phyloP scores from a whole-genome alignment of 2,888 invertebrate genomes.

The Teleogryllus oceanicus region DNA sequence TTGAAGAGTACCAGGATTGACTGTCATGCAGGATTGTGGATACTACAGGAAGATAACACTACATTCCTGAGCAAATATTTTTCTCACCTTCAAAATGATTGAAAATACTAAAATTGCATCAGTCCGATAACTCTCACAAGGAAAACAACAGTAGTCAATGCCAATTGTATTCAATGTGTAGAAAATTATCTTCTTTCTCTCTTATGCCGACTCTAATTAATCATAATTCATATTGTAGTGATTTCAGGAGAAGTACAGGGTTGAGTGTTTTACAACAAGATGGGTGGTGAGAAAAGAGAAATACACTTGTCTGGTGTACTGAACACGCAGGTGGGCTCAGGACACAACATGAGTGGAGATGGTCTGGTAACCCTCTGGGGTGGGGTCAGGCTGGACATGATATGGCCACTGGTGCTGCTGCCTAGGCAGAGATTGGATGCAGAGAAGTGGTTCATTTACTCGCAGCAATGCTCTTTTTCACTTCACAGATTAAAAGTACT shows the following conservation, averaged over 20 bases:
- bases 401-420: background rate
- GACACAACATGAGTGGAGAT: background rate
- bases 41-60: background rate
- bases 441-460: background rate
- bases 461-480: too few species aligned
- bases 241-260: background rate
- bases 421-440: background rate
- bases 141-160: background rate
- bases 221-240: background rate
- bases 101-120: background rate
- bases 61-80: constrained; percentile 8
- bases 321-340: background rate
- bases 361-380: background rate
- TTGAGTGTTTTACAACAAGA: background rate
- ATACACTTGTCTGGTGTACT: too few species aligned
- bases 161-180: background rate
- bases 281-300: background rate
- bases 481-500: too few species aligned
- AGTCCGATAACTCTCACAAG: background rate
- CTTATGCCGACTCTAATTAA: too few species aligned
- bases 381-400: constrained; percentile 4
- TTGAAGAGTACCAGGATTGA: background rate
- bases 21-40: background rate
- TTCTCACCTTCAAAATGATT: background rate
- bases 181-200: background rate